These are phyloP conservation scores for Burhinus oedicnemus DNA, from an alignment of 2,113 vertebrate genomes.

Conservation along the genomic window DNA sequence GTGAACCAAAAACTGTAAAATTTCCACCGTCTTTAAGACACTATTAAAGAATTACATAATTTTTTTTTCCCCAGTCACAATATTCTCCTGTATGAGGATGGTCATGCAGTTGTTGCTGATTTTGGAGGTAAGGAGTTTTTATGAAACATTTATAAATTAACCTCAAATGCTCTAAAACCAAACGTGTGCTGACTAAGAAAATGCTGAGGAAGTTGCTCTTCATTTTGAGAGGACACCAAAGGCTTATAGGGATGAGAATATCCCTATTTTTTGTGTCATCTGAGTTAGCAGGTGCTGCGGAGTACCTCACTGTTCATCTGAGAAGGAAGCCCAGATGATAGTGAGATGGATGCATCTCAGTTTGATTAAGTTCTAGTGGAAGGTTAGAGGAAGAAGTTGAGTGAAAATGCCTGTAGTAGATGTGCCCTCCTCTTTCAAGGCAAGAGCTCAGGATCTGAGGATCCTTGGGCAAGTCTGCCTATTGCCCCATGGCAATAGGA, in stretches of 20 bases:
- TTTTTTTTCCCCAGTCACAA: constrained; percentile 83
- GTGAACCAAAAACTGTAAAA: not conserved
- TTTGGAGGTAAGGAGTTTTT: constrained; percentile 85
- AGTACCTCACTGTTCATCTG: not conserved
- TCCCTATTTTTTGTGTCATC: not conserved
- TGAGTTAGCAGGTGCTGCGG: not conserved
- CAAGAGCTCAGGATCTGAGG: not conserved
- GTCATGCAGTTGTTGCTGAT: constrained; percentile 94
- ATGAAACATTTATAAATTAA: not conserved
- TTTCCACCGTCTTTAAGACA: not conserved
- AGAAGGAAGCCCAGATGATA: not conserved
- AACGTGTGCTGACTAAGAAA: not conserved
- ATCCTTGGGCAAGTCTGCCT: not conserved
- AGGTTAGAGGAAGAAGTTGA: not conserved
- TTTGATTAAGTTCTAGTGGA: too few relatives aligned
- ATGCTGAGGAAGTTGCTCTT: not conserved
- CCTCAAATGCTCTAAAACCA: not conserved
- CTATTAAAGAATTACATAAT: not conserved
- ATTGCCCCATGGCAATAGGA: too few relatives aligned
- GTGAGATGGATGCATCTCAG: not conserved
- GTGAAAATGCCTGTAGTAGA: not conserved
- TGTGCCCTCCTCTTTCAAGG: not conserved
- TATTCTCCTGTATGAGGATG: constrained; percentile 94
- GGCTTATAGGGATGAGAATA: not conserved
- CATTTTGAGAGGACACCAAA: not conserved